Evolutionary conservation across 1,140 invertebrate species (phyloP).

Genomic region (Drosophila parvula): DNA sequence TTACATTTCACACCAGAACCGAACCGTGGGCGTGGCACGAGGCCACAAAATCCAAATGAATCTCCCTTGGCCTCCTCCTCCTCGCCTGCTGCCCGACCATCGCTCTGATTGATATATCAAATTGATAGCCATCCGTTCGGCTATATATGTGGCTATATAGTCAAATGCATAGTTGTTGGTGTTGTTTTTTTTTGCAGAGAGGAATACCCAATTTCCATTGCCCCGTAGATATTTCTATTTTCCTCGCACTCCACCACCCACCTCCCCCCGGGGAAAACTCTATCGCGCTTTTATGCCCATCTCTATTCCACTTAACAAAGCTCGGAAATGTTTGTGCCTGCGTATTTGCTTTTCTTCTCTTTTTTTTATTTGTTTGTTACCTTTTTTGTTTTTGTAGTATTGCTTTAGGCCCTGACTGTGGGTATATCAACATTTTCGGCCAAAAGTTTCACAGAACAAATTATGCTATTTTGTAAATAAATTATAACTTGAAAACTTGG

Average conservation of each 20-base stretch:
- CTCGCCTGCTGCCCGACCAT: background rate
- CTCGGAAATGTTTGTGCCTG: constrained; percentile 45
- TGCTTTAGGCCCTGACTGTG: background rate
- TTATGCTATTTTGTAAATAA: no score
- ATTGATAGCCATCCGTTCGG: constrained; percentile 64
- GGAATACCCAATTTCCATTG: constrained; percentile 36
- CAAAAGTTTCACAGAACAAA: no score
- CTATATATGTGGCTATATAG: constrained; percentile 12
- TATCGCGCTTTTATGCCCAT: constrained; percentile 26
- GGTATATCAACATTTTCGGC: background rate
- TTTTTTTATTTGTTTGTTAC: constrained; percentile 8
- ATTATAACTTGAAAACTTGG: no score
- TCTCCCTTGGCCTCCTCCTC: background rate
- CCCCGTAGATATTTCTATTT: constrained; percentile 32
- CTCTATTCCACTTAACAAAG: constrained; percentile 44
- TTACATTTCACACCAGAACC: constrained; percentile 4
- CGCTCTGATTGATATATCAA: constrained; percentile 77
- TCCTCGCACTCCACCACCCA: background rate
- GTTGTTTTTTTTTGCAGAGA: constrained; percentile 14
- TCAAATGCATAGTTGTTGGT: constrained; percentile 45
- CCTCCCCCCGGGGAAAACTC: constrained; percentile 20
- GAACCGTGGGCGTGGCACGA: background rate
- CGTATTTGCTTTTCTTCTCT: constrained; percentile 24
- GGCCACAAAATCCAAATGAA: constrained; percentile 31
- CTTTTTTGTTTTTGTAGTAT: constrained; percentile 3